phyloP scores from a whole-genome alignment of 2,113 vertebrate genomes.

The Halcyon senegalensis region DNA sequence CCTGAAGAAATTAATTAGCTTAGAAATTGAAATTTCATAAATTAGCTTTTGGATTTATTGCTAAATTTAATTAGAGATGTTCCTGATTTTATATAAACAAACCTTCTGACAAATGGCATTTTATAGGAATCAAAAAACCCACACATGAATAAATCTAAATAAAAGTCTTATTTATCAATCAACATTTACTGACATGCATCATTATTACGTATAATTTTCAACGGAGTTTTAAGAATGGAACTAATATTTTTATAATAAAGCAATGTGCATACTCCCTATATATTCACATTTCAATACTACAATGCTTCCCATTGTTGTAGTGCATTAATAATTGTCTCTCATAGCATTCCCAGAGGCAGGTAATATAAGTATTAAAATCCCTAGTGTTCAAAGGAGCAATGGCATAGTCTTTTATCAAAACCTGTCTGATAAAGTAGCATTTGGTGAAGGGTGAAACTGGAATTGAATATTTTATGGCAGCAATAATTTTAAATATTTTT shows the following conservation, averaged over 20 bases:
- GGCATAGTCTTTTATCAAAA: conserved; percentile 32
- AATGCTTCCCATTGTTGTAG: background rate
- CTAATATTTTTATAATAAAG: background rate
- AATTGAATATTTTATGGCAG: conserved; percentile 39
- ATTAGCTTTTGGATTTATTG: background rate
- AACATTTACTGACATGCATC: background rate
- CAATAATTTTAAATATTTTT: conserved; percentile 35
- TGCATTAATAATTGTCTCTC: background rate
- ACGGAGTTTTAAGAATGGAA: background rate
- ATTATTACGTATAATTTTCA: background rate
- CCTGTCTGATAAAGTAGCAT: background rate
- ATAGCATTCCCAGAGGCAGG: background rate
- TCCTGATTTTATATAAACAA: background rate
- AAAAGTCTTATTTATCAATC: background rate
- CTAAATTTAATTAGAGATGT: background rate
- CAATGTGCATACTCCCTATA: background rate
- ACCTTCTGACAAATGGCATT: background rate
- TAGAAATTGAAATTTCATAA: background rate
- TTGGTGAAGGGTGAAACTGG: background rate
- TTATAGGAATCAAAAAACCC: background rate
- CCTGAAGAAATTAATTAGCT: background rate
- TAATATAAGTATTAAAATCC: conserved; percentile 25
- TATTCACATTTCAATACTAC: background rate
- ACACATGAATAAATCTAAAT: background rate
- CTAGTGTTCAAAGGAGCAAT: conserved; percentile 3